Evolutionary conservation across 2,797 vertebrate genomes (phyloP).

Genomic region (Acanthurus leucopareius): DNA sequence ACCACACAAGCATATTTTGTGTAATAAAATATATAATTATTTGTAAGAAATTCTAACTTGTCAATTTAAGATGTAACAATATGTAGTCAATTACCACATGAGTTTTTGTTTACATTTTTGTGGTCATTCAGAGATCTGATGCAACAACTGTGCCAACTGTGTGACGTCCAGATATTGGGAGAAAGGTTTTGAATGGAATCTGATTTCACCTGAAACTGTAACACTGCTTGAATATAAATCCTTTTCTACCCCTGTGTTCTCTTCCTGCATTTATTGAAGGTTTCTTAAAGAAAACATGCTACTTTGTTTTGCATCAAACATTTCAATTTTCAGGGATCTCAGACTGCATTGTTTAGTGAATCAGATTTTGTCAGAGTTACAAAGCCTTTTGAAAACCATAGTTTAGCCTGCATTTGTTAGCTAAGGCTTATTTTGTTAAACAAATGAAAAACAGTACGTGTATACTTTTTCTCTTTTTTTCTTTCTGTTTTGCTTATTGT

Average conservation of each 20-base stretch:
- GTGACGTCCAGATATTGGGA: conserved; percentile 65
- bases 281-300: conserved; percentile 61
- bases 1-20: conserved; percentile 77
- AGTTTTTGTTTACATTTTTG: conserved; percentile 61
- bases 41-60: conserved; percentile 54
- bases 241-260: conserved; percentile 66
- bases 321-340: conserved; percentile 82
- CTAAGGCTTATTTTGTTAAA: conserved; percentile 73
- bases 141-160: conserved; percentile 77
- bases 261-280: conserved; percentile 66
- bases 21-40: conserved; percentile 67
- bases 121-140: conserved; percentile 72
- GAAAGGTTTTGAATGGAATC: conserved; percentile 69
- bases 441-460: conserved; percentile 67
- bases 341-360: conserved; percentile 76
- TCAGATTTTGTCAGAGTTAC: conserved; percentile 61
- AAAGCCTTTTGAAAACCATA: conserved; percentile 62
- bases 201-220: conserved; percentile 73
- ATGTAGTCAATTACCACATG: conserved; percentile 44
- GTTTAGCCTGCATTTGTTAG: conserved; percentile 76
- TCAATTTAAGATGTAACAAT: conserved; percentile 49
- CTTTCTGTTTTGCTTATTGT: conserved; percentile 71
- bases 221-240: conserved; percentile 74
- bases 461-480: conserved; percentile 34
- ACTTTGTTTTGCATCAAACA: conserved; percentile 63